These are phyloP conservation scores for Drosophila pachea DNA, from an alignment of 1,140 invertebrate species.

Conservation along the genomic window DNA sequence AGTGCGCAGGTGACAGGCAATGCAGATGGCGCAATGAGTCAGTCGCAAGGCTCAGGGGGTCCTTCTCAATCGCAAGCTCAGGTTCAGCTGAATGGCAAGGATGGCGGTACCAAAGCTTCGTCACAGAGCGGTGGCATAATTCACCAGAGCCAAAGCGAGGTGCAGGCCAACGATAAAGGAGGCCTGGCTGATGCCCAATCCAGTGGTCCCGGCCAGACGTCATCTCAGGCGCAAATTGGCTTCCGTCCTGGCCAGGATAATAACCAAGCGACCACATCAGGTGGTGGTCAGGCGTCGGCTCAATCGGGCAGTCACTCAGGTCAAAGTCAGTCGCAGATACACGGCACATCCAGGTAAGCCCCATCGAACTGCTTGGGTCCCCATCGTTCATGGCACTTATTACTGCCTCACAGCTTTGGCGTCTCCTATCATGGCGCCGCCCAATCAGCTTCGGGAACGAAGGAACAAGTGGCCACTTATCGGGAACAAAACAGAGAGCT, in stretches of 20 bases:
- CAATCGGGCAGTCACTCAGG: constrained; percentile 86
- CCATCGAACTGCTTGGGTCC: constrained; percentile 55
- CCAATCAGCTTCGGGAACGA: constrained; percentile 87
- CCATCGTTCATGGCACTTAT: neutral
- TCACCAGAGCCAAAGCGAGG: constrained; percentile 82
- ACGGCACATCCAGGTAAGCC: constrained; percentile 82
- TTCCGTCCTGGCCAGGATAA: constrained; percentile 85
- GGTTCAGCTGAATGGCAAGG: constrained; percentile 85
- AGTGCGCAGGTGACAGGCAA: constrained; percentile 86
- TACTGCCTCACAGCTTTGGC: constrained; percentile 81
- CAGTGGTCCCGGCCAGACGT: constrained; percentile 88
- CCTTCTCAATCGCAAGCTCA: constrained; percentile 88
- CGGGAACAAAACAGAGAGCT: constrained; percentile 78
- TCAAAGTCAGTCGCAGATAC: constrained; percentile 88
- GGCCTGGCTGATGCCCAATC: constrained; percentile 91
- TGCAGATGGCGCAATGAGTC: constrained; percentile 86
- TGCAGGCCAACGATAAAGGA: constrained; percentile 84
- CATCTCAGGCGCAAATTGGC: constrained; percentile 91
- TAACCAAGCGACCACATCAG: constrained; percentile 80
- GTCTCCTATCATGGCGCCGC: constrained; percentile 89
- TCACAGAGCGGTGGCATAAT: constrained; percentile 87
- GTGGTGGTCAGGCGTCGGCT: constrained; percentile 87
- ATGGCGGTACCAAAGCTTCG: constrained; percentile 85
- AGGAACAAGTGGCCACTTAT: constrained; percentile 79
- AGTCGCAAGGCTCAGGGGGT: constrained; percentile 86